Evolutionary conservation across 2,113 vertebrate species (phyloP).

Genomic region (Megaleporinus macrocephalus): DNA sequence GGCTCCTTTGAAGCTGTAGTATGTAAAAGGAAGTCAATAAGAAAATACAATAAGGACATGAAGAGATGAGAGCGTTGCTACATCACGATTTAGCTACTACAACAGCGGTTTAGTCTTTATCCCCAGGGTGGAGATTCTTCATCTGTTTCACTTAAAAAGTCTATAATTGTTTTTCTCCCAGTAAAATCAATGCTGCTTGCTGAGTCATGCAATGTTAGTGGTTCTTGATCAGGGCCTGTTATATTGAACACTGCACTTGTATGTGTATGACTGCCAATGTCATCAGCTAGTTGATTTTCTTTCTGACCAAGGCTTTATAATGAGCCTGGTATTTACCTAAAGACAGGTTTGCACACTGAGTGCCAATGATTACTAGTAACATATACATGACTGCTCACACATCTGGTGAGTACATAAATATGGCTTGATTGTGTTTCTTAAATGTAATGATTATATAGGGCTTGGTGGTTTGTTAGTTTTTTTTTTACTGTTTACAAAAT

Average conservation of each 20-base stretch:
- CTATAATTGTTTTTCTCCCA: constrained; percentile 21
- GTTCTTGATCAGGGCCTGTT: not conserved
- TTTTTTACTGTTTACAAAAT: constrained; percentile 24
- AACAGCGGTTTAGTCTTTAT: not conserved
- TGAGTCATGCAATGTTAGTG: not conserved
- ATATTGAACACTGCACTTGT: not conserved
- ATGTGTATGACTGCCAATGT: not conserved
- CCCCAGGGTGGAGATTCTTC: constrained; percentile 1
- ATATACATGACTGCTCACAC: not conserved
- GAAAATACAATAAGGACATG: constrained; percentile 20
- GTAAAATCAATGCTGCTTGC: constrained; percentile 16
- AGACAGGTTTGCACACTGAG: not conserved
- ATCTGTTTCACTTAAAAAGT: constrained; percentile 20
- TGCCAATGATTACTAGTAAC: constrained; percentile 16
- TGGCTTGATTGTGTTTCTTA: not conserved
- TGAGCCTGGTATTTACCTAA: not conserved
- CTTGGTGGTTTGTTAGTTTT: not conserved
- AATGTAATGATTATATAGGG: not conserved
- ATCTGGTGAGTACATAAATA: not conserved
- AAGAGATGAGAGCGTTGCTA: constrained; percentile 18
- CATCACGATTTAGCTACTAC: constrained; percentile 4
- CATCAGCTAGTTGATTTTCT: constrained; percentile 11
- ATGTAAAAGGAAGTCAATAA: constrained; percentile 28
- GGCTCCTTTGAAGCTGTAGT: constrained; percentile 24
- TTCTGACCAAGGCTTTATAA: constrained; percentile 27